Evolutionary conservation across 2,888 invertebrate genomes (phyloP).

Genomic region (Conus canariensis): DNA sequence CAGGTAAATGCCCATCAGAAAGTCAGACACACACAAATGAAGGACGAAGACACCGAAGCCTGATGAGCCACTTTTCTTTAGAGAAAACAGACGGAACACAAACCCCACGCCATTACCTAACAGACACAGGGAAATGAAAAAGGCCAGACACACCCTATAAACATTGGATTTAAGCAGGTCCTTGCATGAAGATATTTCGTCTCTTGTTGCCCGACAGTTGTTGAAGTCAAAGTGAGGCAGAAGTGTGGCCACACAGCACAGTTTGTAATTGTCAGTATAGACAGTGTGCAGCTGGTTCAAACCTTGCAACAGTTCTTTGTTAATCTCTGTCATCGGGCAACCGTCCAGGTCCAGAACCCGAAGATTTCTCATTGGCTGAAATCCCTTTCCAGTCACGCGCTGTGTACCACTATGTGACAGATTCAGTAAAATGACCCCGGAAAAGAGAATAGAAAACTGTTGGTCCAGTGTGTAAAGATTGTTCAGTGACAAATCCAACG

Average conservation of each 20-base stretch:
- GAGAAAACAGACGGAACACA: conserved; percentile 22
- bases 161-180: conserved; percentile 22
- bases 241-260: conserved; percentile 21
- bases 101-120: conserved; percentile 34
- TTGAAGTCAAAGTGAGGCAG: background rate
- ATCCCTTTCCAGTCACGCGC: background rate
- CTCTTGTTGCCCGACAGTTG: conserved; percentile 23
- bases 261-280: conserved; percentile 32
- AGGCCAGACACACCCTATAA: conserved; percentile 23
- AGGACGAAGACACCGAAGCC: conserved; percentile 45
- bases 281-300: background rate
- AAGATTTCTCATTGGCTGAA: conserved; percentile 1
- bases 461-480: background rate
- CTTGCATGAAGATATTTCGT: conserved; percentile 40
- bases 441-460: background rate
- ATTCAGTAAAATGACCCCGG: background rate
- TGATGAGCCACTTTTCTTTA: background rate
- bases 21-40: conserved; percentile 46
- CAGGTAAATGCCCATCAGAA: conserved; percentile 62
- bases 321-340: background rate
- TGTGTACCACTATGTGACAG: background rate
- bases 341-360: conserved; percentile 1
- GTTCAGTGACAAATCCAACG: background rate
- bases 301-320: background rate
- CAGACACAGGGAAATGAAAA: conserved; percentile 10